Evolutionary conservation across 2,888 invertebrate genomes (phyloP).

Genomic region (Agrotis clavis): DNA sequence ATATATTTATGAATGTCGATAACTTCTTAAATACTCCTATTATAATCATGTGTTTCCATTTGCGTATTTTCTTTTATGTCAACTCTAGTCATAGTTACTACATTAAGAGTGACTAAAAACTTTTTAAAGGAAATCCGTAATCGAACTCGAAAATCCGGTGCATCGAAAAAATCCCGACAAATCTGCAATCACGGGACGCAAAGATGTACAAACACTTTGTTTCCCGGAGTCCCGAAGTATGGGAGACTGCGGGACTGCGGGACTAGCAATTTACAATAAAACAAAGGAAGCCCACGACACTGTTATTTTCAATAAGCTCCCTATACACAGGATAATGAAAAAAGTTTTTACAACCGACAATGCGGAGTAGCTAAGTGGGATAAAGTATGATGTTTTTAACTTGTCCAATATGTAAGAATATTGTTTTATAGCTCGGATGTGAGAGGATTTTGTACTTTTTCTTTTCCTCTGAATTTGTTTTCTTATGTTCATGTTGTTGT

Average conservation of each 20-base stretch:
- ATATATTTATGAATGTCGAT: neutral
- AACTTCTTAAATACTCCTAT: neutral
- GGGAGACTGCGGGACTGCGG: slow-evolving; percentile 16
- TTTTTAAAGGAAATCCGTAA: neutral
- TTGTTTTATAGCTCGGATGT: slow-evolving; percentile 59
- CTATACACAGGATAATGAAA: slow-evolving; percentile 85
- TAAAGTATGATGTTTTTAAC: slow-evolving; percentile 67
- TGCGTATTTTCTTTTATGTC: neutral
- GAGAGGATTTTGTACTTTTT: slow-evolving; percentile 43
- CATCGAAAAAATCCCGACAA: slow-evolving; percentile 8
- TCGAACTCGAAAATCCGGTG: neutral
- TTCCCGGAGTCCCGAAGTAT: slow-evolving; percentile 31
- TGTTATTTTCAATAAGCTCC: slow-evolving; percentile 88
- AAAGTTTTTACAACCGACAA: slow-evolving; percentile 88
- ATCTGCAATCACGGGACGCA: slow-evolving; percentile 29
- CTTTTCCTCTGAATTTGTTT: slow-evolving; percentile 20
- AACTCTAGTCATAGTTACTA: neutral
- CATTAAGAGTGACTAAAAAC: neutral
- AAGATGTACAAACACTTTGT: slow-evolving; percentile 47
- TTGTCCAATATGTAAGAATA: slow-evolving; percentile 64
- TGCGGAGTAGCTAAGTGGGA: slow-evolving; percentile 69
- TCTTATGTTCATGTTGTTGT: slow-evolving; percentile 17
- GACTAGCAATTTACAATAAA: slow-evolving; percentile 81
- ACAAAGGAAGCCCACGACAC: slow-evolving; percentile 78
- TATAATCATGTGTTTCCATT: neutral